These are phyloP conservation scores for Condylostylus longicornis DNA, from an alignment of 1,140 invertebrate species.

Conservation along the genomic window DNA sequence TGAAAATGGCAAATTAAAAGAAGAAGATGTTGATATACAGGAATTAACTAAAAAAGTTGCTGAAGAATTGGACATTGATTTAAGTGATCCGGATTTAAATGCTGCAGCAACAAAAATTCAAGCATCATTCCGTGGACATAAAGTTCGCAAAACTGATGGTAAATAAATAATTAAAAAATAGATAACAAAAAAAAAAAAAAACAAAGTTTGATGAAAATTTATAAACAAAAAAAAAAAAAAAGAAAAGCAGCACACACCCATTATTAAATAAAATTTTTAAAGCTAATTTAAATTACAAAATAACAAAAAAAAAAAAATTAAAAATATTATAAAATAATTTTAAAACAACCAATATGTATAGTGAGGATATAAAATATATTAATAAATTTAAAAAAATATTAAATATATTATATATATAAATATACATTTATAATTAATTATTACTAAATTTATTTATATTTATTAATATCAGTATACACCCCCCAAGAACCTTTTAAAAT, in stretches of 20 bases:
- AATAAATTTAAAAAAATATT: slow-evolving; percentile 20
- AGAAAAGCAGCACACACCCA: no score
- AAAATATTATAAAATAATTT: slow-evolving; percentile 5
- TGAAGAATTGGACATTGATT: slow-evolving; percentile 62
- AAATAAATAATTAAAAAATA: slow-evolving; percentile 16
- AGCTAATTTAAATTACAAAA: slow-evolving; percentile 4
- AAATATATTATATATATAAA: slow-evolving; percentile 11
- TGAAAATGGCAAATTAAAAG: slow-evolving; percentile 31
- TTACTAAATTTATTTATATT: slow-evolving; percentile 14
- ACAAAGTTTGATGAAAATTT: slow-evolving; percentile 12
- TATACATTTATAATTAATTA: background rate
- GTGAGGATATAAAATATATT: slow-evolving; percentile 9
- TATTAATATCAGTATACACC: background rate
- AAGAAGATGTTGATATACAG: slow-evolving; percentile 33
- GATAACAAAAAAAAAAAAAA: slow-evolving; percentile 10
- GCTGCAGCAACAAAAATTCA: slow-evolving; percentile 88
- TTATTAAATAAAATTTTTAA: slow-evolving; percentile 5
- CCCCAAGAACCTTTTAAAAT: background rate
- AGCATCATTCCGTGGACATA: slow-evolving; percentile 81
- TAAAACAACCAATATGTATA: slow-evolving; percentile 7
- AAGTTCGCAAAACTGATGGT: slow-evolving; percentile 57
- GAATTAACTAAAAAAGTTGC: slow-evolving; percentile 34
- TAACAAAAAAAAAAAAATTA: slow-evolving; percentile 8
- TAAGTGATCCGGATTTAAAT: slow-evolving; percentile 72
- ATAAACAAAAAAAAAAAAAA: slow-evolving; percentile 1